These are phyloP conservation scores for Oxystoma pomonae DNA, from an alignment of 2,888 invertebrate species.

Conservation along the genomic window DNA sequence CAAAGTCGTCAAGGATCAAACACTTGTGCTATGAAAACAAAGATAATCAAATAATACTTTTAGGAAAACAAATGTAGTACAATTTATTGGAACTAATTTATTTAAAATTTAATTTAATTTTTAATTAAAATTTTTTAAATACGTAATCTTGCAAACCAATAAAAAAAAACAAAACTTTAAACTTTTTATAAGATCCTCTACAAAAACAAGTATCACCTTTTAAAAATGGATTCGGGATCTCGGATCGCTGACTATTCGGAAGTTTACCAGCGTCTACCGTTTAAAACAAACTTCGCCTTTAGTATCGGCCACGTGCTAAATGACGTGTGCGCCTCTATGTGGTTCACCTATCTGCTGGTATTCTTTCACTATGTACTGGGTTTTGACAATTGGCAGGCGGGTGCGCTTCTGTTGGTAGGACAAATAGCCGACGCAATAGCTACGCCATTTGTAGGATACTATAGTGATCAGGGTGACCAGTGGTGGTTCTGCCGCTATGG, in stretches of 20 bases:
- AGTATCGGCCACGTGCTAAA: conserved; percentile 86
- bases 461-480: conserved; percentile 72
- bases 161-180: no score
- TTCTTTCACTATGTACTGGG: conserved; percentile 66
- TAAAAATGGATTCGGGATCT: not conserved
- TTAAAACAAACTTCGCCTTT: conserved; percentile 55
- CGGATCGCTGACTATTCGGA: conserved; percentile 48
- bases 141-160: no score
- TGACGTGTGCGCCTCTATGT: conserved; percentile 91
- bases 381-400: conserved; percentile 57
- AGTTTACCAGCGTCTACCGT: conserved; percentile 47
- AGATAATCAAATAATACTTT: no score
- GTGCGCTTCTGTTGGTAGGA: conserved; percentile 72
- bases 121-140: no score
- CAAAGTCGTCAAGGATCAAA: no score
- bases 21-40: no score
- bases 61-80: no score
- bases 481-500: conserved; percentile 69
- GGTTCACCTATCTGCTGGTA: conserved; percentile 90
- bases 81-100: no score
- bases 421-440: conserved; percentile 84
- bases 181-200: no score
- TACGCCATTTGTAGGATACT: conserved; percentile 83
- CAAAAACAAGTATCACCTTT: no score
- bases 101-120: no score